Percentiles rank a stretch among this genome's conserved stretches.
Conservation (phyloP, 2,113 vertebrate genomes). For the Leptosomus discolor region DNA sequence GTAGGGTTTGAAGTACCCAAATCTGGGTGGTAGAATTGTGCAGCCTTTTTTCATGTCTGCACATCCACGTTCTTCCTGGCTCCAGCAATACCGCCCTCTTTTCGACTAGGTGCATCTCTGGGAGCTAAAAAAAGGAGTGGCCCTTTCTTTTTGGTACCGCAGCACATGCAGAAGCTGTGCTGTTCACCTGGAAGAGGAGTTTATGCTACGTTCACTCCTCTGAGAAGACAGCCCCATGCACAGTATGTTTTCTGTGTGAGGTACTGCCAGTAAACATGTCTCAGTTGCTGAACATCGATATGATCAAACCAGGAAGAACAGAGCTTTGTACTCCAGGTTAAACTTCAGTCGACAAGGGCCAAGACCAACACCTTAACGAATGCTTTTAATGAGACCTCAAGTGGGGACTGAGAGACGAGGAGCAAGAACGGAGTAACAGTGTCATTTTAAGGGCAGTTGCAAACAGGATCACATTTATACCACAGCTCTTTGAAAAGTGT, state of each 20-base stretch:
- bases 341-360: background rate
- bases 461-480: background rate
- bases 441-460: background rate
- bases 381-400: background rate
- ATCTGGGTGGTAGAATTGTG: background rate
- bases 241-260: background rate
- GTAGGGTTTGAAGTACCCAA: background rate
- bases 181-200: background rate
- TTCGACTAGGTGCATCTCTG: background rate
- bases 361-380: background rate
- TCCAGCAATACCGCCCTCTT: background rate
- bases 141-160: background rate
- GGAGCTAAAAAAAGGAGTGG: background rate
- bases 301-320: background rate
- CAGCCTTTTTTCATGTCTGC: background rate
- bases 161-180: background rate
- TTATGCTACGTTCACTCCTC: background rate
- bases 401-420: background rate
- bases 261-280: background rate
- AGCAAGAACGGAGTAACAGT: background rate
- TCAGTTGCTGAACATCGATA: accelerated
- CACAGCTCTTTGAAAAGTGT: background rate
- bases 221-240: background rate
- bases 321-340: background rate
- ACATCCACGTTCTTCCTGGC: background rate